phyloP scores from a whole-genome alignment of 2,797 vertebrate genomes.

The Alectoris magna region DNA sequence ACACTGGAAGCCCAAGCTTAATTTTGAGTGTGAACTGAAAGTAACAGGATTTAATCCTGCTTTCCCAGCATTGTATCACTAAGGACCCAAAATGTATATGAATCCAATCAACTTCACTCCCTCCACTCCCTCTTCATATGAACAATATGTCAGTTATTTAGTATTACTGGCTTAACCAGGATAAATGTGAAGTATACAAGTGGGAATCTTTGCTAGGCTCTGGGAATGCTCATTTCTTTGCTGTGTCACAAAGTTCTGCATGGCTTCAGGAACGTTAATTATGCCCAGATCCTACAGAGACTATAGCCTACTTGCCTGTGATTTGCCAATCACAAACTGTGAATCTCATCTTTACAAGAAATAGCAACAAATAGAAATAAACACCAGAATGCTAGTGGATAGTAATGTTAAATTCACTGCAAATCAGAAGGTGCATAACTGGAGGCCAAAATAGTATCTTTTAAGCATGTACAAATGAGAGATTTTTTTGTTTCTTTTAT shows the following conservation, averaged over 20 bases:
- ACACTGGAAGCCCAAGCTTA: not conserved
- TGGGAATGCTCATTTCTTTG: not conserved
- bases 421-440: not conserved
- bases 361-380: not conserved
- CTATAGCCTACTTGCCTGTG: not conserved
- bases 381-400: too few relatives aligned
- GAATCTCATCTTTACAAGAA: not conserved
- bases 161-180: not conserved
- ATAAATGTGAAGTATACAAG: fast-evolving
- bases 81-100: not conserved
- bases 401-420: not conserved
- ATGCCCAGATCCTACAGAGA: not conserved
- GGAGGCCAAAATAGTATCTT: not conserved
- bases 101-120: not conserved
- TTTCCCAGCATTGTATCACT: not conserved
- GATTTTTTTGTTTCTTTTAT: not conserved
- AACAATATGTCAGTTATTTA: not conserved
- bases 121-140: not conserved
- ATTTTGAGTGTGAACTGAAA: not conserved
- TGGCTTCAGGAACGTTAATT: not conserved
- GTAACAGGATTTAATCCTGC: not conserved
- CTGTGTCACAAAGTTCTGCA: not conserved
- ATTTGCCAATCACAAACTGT: not conserved
- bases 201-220: not conserved
- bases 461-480: not conserved